Evolutionary conservation across 2,113 vertebrate species (phyloP), one percentile per base, ranked within the genome.

Genomic region (Cyphomyrus plagiostoma): DNA sequence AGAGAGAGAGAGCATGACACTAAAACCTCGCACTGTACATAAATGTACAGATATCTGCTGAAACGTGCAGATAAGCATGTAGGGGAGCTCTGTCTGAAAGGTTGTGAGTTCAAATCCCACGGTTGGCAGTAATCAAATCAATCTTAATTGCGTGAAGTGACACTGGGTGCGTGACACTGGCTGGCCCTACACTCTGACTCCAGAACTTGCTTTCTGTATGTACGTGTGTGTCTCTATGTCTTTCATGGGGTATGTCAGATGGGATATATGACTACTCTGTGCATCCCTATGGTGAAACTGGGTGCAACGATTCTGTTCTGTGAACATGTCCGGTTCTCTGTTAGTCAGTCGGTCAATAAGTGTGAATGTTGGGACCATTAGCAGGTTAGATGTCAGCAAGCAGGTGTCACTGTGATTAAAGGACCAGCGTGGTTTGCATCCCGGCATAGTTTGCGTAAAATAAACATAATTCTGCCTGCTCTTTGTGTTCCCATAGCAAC

Each of bases 401-500:
- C 83, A 49, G 11, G 46, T n/a, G 23, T 86, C 45, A 26, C 21
- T 23, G 42, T 85, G 82, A 84, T 45, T 30, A 52, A 86, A 52
- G 13, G 85, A 21, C 77, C 49, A 42, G 10, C 52, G 49, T 89
- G 48, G 88, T 52, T 83, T 49, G 50, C 10, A 26, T 83, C 88
- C 70, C 74, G 39, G 4, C 30, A 82, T 23, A 89, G 49, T 80
- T 89, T 89, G 88, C n/a, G 15, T 42, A n/a, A 89, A 82, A 89
- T 30, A 62, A 46, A 39, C 56, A 77, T 56, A 62, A 50, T 89
- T 86, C 86, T 90, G 42, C 89, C 87, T 90, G 62, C 88, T 87
- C 85, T 74, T 88, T 23, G 46, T 74, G 93, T 92, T 92, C 77
- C 90, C 90, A 92, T 91, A 87, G 91, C 13, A 91, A 92, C 90